Evolutionary conservation across 2,888 invertebrate genomes (phyloP).

Genomic region (Ornithoptera priamus): DNA sequence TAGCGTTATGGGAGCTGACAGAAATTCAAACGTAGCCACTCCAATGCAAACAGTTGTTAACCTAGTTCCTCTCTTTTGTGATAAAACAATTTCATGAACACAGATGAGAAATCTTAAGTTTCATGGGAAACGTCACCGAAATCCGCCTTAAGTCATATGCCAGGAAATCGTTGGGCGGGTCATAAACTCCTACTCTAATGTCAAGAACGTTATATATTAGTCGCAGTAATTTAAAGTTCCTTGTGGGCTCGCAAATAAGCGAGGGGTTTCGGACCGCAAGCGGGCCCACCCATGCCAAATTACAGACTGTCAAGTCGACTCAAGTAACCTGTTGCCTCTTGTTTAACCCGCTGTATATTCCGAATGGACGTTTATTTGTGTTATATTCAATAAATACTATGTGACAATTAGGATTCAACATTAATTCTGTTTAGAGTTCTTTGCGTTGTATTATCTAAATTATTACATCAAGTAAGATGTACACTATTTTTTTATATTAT

Average conservation of each 20-base stretch:
- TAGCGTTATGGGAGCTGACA: too few relatives aligned
- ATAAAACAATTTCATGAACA: neutral
- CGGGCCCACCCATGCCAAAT: slow-evolving; percentile 67
- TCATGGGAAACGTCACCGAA: slow-evolving; percentile 36
- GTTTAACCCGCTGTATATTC: slow-evolving; percentile 7
- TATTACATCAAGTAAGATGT: neutral
- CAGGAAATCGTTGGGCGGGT: slow-evolving; percentile 51
- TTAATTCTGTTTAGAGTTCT: neutral
- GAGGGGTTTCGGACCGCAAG: slow-evolving; percentile 58
- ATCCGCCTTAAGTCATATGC: slow-evolving; percentile 36
- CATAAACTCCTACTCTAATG: slow-evolving; percentile 55
- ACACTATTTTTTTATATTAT: too few relatives aligned
- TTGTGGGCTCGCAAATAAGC: slow-evolving; percentile 68
- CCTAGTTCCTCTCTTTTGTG: neutral
- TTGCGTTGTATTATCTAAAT: neutral
- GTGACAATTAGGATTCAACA: neutral
- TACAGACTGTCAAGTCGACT: slow-evolving; percentile 72
- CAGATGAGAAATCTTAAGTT: neutral
- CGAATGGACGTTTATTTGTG: neutral
- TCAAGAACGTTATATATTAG: slow-evolving; percentile 62
- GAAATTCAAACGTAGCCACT: neutral
- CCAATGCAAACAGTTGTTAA: neutral
- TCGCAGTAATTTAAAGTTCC: slow-evolving; percentile 68
- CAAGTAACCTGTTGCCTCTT: slow-evolving; percentile 71
- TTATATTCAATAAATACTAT: slow-evolving; percentile 2